Evolutionary conservation across 2,888 invertebrate genomes (phyloP), one percentile per base, ranked within the genome.

Genomic region (Labia minor): DNA sequence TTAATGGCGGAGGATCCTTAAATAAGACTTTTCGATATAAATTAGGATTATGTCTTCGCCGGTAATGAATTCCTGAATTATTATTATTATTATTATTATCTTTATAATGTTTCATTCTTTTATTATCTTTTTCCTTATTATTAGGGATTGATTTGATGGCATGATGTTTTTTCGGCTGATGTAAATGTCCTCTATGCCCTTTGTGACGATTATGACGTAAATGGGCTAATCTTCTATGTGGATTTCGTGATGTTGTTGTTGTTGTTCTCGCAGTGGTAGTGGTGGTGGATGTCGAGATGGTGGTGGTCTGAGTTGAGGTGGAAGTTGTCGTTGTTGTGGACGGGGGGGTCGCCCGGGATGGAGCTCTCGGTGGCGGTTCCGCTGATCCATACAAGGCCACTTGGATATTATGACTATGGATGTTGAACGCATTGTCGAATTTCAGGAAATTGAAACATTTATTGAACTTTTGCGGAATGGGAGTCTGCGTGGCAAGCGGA

Each of bases 371-470:
- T 20, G 77, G 78, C 71, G 78, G 76, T 69, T 75, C 77, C 73
- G 77, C 78, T 14, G 49, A 49, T 4, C 49, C 49, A 49, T 49
- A 49, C 49, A 49, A 49, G 3, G 82, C 82, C 72, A 83, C 78
- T 74, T 80, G 75, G 70, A 74, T 77, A 78, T 86, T 86, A 81
- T 86, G 86, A 73, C 80, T 78, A 76, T 78, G 79, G 75, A 86
- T 83, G 76, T 83, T 82, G 79, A 84, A 84, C 74, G 81, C 81
- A 75, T 82, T 80, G 73, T 83, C 82, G 74, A 81, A 80, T 78
- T 84, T 85, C 77, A 85, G 80, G 79, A 86, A 85, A 72, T 82
- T 83, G 77, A 82, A 80, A 76, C 85, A 85, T 75, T 81, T 81
- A 77, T 81, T 49, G 6, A 49, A 49, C 14, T 49, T 49, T 16